These are phyloP conservation scores for Tichodroma muraria DNA, from an alignment of 2,113 vertebrate species.

Conservation along the genomic window DNA sequence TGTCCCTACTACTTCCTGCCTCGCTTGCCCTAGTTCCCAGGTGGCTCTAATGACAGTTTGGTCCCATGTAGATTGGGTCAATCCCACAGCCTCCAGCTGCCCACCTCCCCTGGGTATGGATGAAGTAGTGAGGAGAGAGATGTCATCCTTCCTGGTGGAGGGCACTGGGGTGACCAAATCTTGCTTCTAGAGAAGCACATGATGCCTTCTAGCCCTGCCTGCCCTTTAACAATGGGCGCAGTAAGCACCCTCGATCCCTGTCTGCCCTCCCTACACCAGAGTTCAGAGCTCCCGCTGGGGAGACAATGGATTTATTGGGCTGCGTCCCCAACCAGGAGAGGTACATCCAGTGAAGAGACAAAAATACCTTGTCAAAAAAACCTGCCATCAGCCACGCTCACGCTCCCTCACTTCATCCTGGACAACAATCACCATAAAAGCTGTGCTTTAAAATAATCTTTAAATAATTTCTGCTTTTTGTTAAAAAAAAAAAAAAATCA, in stretches of 20 bases:
- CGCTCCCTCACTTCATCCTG: not conserved
- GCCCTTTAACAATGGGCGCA: not conserved
- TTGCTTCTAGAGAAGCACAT: not conserved
- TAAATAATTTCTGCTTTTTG: conserved; percentile 60
- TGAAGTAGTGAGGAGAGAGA: not conserved
- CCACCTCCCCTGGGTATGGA: not conserved
- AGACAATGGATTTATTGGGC: conserved; percentile 55
- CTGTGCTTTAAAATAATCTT: conserved; percentile 59
- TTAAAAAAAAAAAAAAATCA: not conserved
- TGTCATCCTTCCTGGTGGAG: not conserved
- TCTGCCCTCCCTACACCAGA: not conserved
- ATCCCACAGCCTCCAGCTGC: not conserved
- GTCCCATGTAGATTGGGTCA: not conserved
- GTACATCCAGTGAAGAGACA: conserved; percentile 62
- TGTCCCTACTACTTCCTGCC: not conserved
- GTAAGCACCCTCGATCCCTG: fast-evolving
- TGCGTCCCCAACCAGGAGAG: not conserved
- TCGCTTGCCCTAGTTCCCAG: not conserved
- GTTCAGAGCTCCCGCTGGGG: not conserved
- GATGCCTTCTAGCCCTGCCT: not conserved
- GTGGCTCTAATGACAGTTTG: not conserved
- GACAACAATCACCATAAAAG: conserved; percentile 18
- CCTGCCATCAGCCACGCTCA: fast-evolving
- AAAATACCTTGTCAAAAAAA: no score
- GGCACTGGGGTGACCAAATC: not conserved